phyloP scores from a whole-genome alignment of 2,797 vertebrate genomes.

The Prunella strophiata region DNA sequence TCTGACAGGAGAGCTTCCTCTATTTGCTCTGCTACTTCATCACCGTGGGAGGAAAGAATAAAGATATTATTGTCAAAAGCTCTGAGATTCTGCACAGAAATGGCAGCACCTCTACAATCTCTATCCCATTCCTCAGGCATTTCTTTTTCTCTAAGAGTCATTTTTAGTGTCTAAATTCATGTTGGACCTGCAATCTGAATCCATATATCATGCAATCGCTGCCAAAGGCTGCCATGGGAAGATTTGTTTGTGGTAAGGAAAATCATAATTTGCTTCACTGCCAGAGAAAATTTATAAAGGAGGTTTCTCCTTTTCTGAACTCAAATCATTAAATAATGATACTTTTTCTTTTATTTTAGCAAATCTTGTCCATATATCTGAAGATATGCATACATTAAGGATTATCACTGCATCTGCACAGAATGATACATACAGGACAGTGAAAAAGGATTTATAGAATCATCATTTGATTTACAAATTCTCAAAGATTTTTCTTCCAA shows the following conservation, averaged over 20 bases:
- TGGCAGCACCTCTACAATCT: not conserved
- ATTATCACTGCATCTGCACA: not conserved
- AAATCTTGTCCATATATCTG: not conserved
- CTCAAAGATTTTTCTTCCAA: not conserved
- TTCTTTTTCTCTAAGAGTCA: not conserved
- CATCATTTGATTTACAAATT: not conserved
- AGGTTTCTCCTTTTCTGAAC: not conserved
- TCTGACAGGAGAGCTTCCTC: not conserved
- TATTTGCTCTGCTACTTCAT: not conserved
- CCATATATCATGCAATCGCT: not conserved
- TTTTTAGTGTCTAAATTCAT: conserved; percentile 6
- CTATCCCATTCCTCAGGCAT: not conserved
- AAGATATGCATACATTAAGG: not conserved
- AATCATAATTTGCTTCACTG: not conserved
- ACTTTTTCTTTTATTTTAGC: not conserved
- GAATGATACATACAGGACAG: not conserved
- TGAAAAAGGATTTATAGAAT: not conserved
- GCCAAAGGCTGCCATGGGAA: not conserved
- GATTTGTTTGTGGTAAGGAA: not conserved
- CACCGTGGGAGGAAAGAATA: not conserved
- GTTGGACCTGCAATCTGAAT: not conserved
- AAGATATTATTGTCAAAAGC: not conserved
- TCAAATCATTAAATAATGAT: not conserved
- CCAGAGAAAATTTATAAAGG: not conserved
- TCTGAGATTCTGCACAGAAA: not conserved